phyloP scores from a whole-genome alignment of 2,888 invertebrate genomes.

The Drosophila cognata region DNA sequence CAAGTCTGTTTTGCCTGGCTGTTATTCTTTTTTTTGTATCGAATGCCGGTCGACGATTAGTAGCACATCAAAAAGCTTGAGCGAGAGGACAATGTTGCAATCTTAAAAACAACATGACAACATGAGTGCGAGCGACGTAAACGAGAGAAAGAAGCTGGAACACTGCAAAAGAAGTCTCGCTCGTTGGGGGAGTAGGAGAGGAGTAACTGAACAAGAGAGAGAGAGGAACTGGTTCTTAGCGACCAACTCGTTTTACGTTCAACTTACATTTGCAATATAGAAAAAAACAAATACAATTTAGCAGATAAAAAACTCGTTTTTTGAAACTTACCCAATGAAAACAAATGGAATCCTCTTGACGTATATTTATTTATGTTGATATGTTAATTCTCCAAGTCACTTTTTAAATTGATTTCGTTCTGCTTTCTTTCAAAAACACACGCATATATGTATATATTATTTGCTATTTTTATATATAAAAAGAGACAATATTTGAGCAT shows the following conservation, averaged over 20 bases:
- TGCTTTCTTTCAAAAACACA: conserved; percentile 17
- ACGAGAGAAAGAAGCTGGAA: conserved; percentile 33
- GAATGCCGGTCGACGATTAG: conserved; percentile 19
- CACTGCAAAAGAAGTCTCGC: conserved; percentile 46
- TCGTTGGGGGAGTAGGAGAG: conserved; percentile 31
- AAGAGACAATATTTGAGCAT: conserved; percentile 49
- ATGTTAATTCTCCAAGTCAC: conserved; percentile 35
- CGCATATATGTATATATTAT: conserved; percentile 11
- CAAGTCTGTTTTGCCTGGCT: background rate
- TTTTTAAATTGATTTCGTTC: conserved; percentile 14
- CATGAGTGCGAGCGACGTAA: conserved; percentile 12
- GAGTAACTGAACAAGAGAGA: conserved; percentile 19
- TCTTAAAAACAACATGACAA: background rate
- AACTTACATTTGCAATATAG: conserved; percentile 35
- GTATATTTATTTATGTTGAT: conserved; percentile 22
- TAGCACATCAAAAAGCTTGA: background rate
- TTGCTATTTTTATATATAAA: conserved; percentile 53
- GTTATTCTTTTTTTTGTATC: conserved; percentile 2
- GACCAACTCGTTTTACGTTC: conserved; percentile 68
- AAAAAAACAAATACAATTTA: conserved; percentile 25
- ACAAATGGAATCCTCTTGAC: conserved; percentile 13
- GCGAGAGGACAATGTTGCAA: conserved; percentile 12
- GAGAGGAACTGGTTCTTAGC: conserved; percentile 67
- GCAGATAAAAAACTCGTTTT: conserved; percentile 49
- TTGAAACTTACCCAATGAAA: conserved; percentile 61